Evolutionary conservation across 2,888 invertebrate species (phyloP), one percentile per base, ranked within the genome.

Genomic region (Carpatolechia fugitivella): DNA sequence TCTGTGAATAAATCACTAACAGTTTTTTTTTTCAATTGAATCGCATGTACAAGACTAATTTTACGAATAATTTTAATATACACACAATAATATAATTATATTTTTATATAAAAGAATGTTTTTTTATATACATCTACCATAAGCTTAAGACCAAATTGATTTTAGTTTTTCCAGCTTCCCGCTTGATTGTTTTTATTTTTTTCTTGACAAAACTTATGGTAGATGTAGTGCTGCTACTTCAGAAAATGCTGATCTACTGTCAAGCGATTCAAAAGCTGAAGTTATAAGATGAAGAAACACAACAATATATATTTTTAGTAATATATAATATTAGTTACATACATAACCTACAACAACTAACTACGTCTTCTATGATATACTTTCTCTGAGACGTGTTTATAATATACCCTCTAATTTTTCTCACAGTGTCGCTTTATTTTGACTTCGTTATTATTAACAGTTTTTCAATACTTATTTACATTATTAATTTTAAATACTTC

Each of bases 361-460:
- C 78, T 82, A 86, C 86, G 78, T 80, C 83, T 70, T 79, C 82
- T 80, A 82, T 87, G 87, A 87, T 88, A 88, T 85, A 67, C 65
- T 73, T 69, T 66, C 65, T 80, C 82, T 80, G 78, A 82, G 86
- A 87, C 86, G 82, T 72, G 62, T 78, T 72, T 69, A 66, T n/a
- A 16, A 63, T 74, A 79, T 86, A 86, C 76, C 80, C 76, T 83
- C 90, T 90, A 90, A 86, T 81, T 74, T 74, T 90, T 89, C 79
- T 90, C 90, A 90, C 90, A 90, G 90, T 87, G 75, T 84, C 84
- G 90, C 90, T 90, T 90, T 85, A 88, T 87, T 87, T 88, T 90
- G 90, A 90, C 90, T 87, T 83, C 70, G 73, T 80, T 85, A 83
- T 77, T 80, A 85, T 82, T 78, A 85, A 86, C 81, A 83, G 68